Conservation (phyloP, 2,888 invertebrate genomes). For the Scrobipalpa atriplicella region DNA sequence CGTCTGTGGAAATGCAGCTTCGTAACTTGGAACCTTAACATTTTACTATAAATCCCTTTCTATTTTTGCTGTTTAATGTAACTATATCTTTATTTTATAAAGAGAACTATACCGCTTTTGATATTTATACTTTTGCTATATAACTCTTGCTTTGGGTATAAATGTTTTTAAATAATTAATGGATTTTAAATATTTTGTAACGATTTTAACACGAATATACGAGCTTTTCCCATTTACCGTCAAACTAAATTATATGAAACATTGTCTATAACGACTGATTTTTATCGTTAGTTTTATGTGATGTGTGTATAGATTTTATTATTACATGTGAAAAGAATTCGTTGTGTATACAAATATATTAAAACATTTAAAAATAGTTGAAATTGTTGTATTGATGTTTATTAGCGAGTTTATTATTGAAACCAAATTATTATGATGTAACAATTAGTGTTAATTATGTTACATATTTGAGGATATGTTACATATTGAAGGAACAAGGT, state of each 20-base stretch:
- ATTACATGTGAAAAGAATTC: constrained; percentile 51
- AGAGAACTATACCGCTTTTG: constrained; percentile 7
- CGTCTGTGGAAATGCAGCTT: constrained; percentile 38
- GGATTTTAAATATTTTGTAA: constrained; percentile 12
- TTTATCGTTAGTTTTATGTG: constrained; percentile 67
- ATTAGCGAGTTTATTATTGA: constrained; percentile 48
- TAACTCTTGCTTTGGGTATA: neutral
- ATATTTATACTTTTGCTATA: constrained; percentile 5
- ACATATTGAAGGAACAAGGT: neutral
- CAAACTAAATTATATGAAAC: constrained; percentile 38
- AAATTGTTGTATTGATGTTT: constrained; percentile 57
- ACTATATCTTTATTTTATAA: neutral
- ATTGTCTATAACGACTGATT: constrained; percentile 77
- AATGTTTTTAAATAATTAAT: neutral
- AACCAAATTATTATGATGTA: constrained; percentile 42
- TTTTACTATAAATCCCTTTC: neutral
- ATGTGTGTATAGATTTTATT: constrained; percentile 46
- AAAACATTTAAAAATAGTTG: constrained; percentile 50
- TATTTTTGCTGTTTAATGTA: neutral
- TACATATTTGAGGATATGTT: constrained; percentile 16
- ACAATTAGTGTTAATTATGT: constrained; percentile 27
- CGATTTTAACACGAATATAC: constrained; percentile 41
- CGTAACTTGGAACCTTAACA: neutral
- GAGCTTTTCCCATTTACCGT: constrained; percentile 58
- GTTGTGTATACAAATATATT: constrained; percentile 64